Percentiles rank a stretch among this genome's conserved stretches.
These are phyloP conservation scores for Eretmodus cyanostictus DNA, from an alignment of 2,113 vertebrate genomes.

Conservation along the genomic window DNA sequence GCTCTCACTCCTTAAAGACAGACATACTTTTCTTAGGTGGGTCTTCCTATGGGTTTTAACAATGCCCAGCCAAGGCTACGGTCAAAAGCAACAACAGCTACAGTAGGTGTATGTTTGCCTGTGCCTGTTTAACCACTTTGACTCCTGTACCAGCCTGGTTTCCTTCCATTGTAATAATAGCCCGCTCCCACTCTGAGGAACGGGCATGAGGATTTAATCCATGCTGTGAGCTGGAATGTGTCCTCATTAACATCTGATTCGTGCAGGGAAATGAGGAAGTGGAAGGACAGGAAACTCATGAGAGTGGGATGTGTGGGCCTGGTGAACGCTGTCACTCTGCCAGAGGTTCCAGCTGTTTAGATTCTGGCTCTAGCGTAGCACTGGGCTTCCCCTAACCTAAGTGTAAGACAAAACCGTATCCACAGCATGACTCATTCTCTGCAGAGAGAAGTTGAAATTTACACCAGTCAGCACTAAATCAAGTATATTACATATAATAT, in stretches of 20 bases:
- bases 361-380: conserved; percentile 18
- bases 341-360: conserved; percentile 63
- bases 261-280: conserved; percentile 16
- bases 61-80: conserved; percentile 6
- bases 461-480: conserved; percentile 50
- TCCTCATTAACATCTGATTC: conserved; percentile 30
- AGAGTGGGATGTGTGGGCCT: conserved; percentile 30
- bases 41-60: conserved; percentile 53
- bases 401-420: conserved; percentile 20
- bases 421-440: conserved; percentile 37
- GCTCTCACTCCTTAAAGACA: conserved; percentile 40
- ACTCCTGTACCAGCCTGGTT: conserved; percentile 8
- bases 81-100: neutral
- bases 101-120: conserved; percentile 7
- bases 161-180: conserved; percentile 53
- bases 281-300: conserved; percentile 4
- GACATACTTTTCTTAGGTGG: conserved; percentile 59
- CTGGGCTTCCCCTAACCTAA: conserved; percentile 51
- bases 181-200: neutral
- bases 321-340: conserved; percentile 1
- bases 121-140: neutral
- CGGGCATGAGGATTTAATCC: conserved; percentile 22
- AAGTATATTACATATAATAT: neutral
- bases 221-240: conserved; percentile 8
- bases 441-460: conserved; percentile 16